These are phyloP conservation scores for Cotesia congregata DNA, from an alignment of 2,888 invertebrate species.

Conservation along the genomic window DNA sequence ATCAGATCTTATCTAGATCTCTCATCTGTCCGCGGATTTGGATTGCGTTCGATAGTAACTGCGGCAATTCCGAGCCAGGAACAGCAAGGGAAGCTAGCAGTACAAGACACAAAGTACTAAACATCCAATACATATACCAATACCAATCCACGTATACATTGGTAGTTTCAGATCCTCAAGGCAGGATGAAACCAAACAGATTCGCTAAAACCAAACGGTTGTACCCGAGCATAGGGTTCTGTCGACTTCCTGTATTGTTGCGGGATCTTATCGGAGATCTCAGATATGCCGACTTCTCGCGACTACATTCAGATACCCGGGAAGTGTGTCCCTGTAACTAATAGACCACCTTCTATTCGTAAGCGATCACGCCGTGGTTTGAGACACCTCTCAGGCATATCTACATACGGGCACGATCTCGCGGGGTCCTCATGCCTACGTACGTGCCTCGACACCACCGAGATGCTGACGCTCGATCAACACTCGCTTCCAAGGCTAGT, in stretches of 20 bases:
- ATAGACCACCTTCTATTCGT: slow-evolving; percentile 63
- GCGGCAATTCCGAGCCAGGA: background rate
- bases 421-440: slow-evolving; percentile 51
- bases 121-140: too few relatives aligned
- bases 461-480: slow-evolving; percentile 17
- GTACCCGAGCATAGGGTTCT: slow-evolving; percentile 50
- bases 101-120: too few relatives aligned
- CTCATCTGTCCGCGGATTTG: slow-evolving; percentile 43
- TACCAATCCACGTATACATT: background rate
- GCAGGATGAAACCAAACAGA: slow-evolving; percentile 61
- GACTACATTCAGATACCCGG: slow-evolving; percentile 33
- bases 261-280: slow-evolving; percentile 65
- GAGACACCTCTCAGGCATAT: slow-evolving; percentile 57
- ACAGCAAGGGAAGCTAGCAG: background rate
- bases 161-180: background rate
- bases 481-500: slow-evolving; percentile 28
- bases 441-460: slow-evolving; percentile 33
- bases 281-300: slow-evolving; percentile 57
- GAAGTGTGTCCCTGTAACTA: slow-evolving; percentile 55
- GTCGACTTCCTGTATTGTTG: slow-evolving; percentile 66
- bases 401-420: slow-evolving; percentile 63
- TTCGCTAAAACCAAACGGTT: slow-evolving; percentile 63
- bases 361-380: slow-evolving; percentile 57
- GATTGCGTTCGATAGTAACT: slow-evolving; percentile 34
- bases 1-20: slow-evolving; percentile 46